Evolutionary conservation across 2,797 vertebrate genomes (phyloP).

Genomic region (Pantherophis alleghaniensis): DNA sequence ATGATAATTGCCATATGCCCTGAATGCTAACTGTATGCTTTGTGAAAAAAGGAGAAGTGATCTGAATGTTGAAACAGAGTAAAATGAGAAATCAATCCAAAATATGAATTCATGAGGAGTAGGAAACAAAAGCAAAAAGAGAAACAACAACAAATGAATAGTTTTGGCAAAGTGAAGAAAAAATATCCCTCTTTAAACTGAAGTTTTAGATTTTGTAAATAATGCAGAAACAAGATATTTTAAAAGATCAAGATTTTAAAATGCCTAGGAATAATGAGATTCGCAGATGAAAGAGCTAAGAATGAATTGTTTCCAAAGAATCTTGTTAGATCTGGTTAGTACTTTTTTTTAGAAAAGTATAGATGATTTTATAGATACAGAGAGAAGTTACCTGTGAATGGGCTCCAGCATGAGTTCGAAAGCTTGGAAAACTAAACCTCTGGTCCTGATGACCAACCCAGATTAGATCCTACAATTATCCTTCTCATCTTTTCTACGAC

Average conservation of each 20-base stretch:
- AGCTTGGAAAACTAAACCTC: not conserved
- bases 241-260: not conserved
- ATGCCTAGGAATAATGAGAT: not conserved
- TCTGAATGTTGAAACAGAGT: constrained; percentile 4
- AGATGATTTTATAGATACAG: not conserved
- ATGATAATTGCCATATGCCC: constrained; percentile 1
- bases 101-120: not conserved
- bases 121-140: not conserved
- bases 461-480: not conserved
- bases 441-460: not conserved
- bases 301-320: not conserved
- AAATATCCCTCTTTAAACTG: constrained; percentile 1
- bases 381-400: not conserved
- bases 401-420: not conserved
- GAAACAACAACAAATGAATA: constrained; percentile 19
- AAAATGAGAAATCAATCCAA: constrained; percentile 9
- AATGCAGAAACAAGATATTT: not conserved
- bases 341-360: constrained; percentile 6
- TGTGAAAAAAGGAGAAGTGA: constrained; percentile 16
- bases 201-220: constrained; percentile 11
- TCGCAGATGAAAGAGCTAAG: not conserved
- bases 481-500: not conserved
- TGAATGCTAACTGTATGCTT: not conserved
- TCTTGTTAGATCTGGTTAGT: not conserved
- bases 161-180: constrained; percentile 11